A percentile compares a stretch with the other conserved stretches of the same genome.
These are phyloP conservation scores for Pomatorhinus ruficollis DNA, from an alignment of 2,113 vertebrate species.

Conservation along the genomic window DNA sequence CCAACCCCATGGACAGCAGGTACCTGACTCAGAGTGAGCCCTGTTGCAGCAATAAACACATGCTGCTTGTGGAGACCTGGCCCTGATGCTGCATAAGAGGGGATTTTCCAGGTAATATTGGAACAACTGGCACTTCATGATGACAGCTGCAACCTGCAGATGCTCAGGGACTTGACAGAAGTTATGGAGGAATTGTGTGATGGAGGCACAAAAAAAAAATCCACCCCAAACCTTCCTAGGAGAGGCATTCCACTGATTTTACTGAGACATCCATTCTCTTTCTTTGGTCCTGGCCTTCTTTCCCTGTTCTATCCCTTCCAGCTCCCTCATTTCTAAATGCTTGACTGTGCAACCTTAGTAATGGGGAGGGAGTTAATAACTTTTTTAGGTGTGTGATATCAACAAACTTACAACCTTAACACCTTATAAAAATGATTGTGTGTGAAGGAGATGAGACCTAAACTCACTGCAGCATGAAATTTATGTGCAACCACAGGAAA, in stretches of 20 bases:
- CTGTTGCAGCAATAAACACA: neutral
- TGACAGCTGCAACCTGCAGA: neutral
- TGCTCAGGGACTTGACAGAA: neutral
- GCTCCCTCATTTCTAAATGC: neutral
- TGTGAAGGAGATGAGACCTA: neutral
- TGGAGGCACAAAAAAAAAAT: neutral
- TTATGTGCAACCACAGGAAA: neutral
- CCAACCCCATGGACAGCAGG: neutral
- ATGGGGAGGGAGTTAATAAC: neutral
- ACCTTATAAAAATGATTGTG: neutral
- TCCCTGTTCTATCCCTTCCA: neutral
- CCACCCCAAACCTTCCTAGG: neutral
- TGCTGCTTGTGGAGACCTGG: neutral
- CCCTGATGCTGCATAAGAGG: fast-evolving
- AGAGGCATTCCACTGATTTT: neutral
- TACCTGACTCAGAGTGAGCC: neutral
- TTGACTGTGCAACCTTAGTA: neutral
- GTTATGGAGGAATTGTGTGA: fast-evolving
- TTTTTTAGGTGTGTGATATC: neutral
- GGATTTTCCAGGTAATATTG: neutral
- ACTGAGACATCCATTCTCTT: neutral
- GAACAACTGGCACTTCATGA: neutral
- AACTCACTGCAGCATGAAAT: neutral
- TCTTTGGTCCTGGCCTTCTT: neutral
- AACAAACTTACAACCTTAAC: neutral